Evolutionary conservation across 2,113 vertebrate species (phyloP).

Genomic region (Hemiscyllium ocellatum): DNA sequence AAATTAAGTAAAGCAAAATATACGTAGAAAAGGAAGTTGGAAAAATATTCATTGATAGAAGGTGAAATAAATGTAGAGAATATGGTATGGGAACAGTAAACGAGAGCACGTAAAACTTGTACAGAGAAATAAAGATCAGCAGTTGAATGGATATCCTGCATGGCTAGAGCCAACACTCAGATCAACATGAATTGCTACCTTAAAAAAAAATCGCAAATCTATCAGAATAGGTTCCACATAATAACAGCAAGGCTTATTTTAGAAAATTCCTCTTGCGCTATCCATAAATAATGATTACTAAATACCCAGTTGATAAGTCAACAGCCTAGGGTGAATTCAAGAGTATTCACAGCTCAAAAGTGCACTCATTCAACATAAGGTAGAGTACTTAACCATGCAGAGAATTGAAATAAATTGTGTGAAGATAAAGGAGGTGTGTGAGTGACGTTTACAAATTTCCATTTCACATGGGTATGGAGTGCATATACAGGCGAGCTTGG

Average conservation of each 20-base stretch:
- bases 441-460: background rate
- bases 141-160: background rate
- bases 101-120: background rate
- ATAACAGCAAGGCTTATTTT: background rate
- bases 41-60: background rate
- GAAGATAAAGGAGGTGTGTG: background rate
- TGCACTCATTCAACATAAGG: background rate
- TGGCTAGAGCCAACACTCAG: background rate
- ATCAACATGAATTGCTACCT: background rate
- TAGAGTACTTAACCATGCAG: background rate
- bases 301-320: background rate
- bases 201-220: background rate
- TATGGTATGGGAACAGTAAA: background rate
- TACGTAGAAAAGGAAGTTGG: background rate
- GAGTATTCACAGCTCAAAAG: background rate
- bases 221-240: background rate
- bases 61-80: background rate
- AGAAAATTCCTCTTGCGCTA: background rate
- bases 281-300: background rate
- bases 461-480: background rate
- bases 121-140: background rate
- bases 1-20: slow-evolving; percentile 4
- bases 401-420: background rate
- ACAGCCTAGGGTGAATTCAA: background rate
- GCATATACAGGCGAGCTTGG: background rate